These are phyloP conservation scores for Bagarius yarrelli DNA, from an alignment of 2,113 vertebrate species.

Conservation along the genomic window DNA sequence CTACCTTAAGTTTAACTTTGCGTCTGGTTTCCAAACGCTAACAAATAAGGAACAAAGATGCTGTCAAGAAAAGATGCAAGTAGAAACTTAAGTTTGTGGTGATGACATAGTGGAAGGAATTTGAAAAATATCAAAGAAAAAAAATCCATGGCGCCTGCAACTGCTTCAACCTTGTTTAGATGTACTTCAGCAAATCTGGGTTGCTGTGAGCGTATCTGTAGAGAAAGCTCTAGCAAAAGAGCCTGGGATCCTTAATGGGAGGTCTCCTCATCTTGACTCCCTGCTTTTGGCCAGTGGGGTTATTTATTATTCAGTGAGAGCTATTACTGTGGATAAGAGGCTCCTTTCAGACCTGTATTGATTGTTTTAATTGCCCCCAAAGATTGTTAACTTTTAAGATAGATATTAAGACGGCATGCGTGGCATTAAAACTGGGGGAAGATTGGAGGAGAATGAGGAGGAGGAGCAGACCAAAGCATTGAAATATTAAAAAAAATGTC, in stretches of 20 bases:
- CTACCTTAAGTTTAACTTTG: conserved; percentile 38
- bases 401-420: conserved; percentile 71
- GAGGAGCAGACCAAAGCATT: conserved; percentile 56
- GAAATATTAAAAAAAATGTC: conserved; percentile 49
- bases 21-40: conserved; percentile 34
- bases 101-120: not conserved
- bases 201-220: conserved; percentile 8
- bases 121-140: not conserved
- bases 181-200: conserved; percentile 9
- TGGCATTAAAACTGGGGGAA: conserved; percentile 58
- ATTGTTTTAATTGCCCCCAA: conserved; percentile 78
- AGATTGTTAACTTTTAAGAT: conserved; percentile 80
- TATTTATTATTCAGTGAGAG: conserved; percentile 79
- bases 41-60: conserved; percentile 21
- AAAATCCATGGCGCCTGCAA: not conserved
- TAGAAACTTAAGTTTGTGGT: conserved; percentile 2
- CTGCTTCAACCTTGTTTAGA: conserved; percentile 7
- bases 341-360: conserved; percentile 72
- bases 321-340: conserved; percentile 78
- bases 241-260: conserved; percentile 54
- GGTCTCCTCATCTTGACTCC: conserved; percentile 41
- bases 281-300: conserved; percentile 52
- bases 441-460: conserved; percentile 27
- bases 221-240: conserved; percentile 35
- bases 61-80: conserved; percentile 4